Base-by-base conservation (phyloP, 2,888 invertebrate genomes). In the Sphinx pinastri region DNA sequence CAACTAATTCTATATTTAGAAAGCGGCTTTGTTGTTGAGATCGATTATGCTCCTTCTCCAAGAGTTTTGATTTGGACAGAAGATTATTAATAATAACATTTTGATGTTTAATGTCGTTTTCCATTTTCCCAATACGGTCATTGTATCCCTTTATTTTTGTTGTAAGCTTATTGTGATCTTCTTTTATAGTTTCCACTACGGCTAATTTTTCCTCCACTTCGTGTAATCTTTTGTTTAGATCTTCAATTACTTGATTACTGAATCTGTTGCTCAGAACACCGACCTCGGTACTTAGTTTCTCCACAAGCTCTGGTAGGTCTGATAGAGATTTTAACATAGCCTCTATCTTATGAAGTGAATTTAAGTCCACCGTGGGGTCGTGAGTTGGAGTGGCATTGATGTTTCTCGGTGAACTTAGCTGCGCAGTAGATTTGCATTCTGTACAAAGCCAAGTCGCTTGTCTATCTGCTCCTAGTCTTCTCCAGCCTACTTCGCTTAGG, bases 301-400 rank as follows among this genome's bases (percentile, higher is more conserved):
- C 58, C 2, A 58, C 58, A 1, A 58, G 31, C 31, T 58, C 58
- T 14, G 58, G 58, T 58, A 58, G 13, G 31, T 58, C 58, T 31
- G 58, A 58, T 58, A 58, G 58, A 31, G 58, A 58, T 31, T 58
- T 58, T 31, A 58, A 14, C 31, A 58, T 58, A 31, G 58, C 11
- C 13, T 58, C 58, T 31, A 58, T 58, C 31, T 58, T 58, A 13
- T 58, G 58, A 14, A 58, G 31, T 13, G 31, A 58, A 11, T 13
- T 58, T 14, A 31, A 31, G 7, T 58, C 58, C 31, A 31, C 12
- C 0, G 31, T 14, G 58, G 31, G 31, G 4, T 58, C n/a, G n/a
- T n/a, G n/a, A n/a, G n/a, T n/a, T n/a, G n/a, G n/a, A n/a, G n/a
- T n/a, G n/a, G n/a, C n/a, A 31, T 12, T 13, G 31, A 11, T 11